Base-by-base conservation (phyloP, 2,888 invertebrate species). In the Strigamia transsilvanica region DNA sequence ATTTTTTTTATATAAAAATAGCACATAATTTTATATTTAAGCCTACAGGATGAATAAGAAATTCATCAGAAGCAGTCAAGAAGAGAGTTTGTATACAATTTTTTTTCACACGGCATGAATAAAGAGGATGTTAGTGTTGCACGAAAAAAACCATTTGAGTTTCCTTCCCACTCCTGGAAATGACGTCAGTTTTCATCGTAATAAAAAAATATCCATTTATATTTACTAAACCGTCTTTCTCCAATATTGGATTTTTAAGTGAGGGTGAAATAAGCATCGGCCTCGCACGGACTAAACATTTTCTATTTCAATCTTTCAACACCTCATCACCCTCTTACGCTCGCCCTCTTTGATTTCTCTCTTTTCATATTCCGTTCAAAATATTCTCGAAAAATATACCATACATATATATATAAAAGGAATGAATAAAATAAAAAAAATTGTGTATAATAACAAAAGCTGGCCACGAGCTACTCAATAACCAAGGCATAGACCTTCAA, bases 171-270 rank as follows among this genome's bases (percentile, higher is more conserved):
- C 10, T 27, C 9, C 66, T 66, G 66, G 23, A 61, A 66, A 66
- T 66, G 66, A 66, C 66, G 32, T 66, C 66, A 66, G 21, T 66
- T 32, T 66, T 15, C 66, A 32, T 66, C 27, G 32, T 66, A 66
- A 66, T 32, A 66, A 66, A 66, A 66, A 66, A 66, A 66, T 66
- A 66, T 66, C 27, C 66, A 66, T 66, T 66, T 66, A 66, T 66
- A 66, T 66, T 66, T 27, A 66, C 66, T 27, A 66, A 66, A 66
- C 66, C 23, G 10, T 66, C 66, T 66, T 66, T 66, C 27, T 23
- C 32, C 66, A 66, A 66, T 66, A 66, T 66, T 66, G 66, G 15
- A 66, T 66, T 66, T 66, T 66, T 66, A 66, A 66, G 66, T 66
- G 66, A 51, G 27, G 66, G 13, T 10, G 23, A 66, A 66, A 66